Base-by-base conservation (phyloP, 2,888 invertebrate genomes). In the Ormyrus thymus region DNA sequence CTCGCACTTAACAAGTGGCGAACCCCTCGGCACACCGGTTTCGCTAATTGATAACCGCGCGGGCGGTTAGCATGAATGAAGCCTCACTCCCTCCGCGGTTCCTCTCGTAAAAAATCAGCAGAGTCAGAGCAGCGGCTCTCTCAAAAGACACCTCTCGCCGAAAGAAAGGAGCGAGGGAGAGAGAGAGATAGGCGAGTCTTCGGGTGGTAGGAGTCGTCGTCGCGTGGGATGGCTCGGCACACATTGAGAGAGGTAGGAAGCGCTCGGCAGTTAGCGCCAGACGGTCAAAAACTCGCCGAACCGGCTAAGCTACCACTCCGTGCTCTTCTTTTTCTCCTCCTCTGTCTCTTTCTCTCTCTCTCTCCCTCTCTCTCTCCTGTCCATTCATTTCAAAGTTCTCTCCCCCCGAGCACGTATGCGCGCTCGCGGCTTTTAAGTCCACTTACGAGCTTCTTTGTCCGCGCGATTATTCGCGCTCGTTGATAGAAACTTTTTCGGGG, bases 241-340 rank as follows among this genome's bases (percentile, higher is more conserved):
- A 13, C 13, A 56, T 13, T 29, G 68, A 68, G 65, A 77, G 73
- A 71, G 66, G 79, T 72, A 79, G 82, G 77, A 70, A 29, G 70
- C 79, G 76, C 70, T 61, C 76, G 75, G 85, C 85, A 85, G 87
- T 86, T 86, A 87, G 86, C 86, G 86, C 84, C 87, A 87, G 87
- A 87, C 87, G 86, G 86, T 87, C 87, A 86, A 87, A 88, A 88
- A 87, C 87, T 87, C 82, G 85, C 87, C 85, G 86, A 84, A 87
- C 87, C 87, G 87, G 87, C 86, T 87, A 81, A 56, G 66, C 81
- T 81, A 80, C 81, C 80, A 80, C 77, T 77, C 58, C 48, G 10
- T 59, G 55, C 59, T 59, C 58, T 43, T 48, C 48, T 68, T 69
- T 71, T 56, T 58, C 55, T 53, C 55, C 46, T 15, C 53, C 5